Percentiles rank a stretch among this genome's conserved stretches.
These are phyloP conservation scores for Listrodromus nycthemerus DNA, from an alignment of 2,888 invertebrate genomes.

Conservation along the genomic window DNA sequence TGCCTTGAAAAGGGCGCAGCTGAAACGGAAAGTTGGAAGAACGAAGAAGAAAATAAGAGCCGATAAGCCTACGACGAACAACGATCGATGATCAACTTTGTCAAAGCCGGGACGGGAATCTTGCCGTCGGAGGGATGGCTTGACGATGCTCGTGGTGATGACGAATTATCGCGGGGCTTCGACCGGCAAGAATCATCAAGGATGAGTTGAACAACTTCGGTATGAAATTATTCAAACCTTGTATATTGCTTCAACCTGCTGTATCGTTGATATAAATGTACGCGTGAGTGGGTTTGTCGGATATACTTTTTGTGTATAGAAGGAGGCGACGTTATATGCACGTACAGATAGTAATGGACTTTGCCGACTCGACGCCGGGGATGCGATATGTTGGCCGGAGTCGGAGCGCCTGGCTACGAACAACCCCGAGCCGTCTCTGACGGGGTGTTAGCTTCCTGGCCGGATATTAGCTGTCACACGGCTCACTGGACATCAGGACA, in stretches of 20 bases:
- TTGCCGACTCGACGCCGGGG: constrained; percentile 77
- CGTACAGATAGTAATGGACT: constrained; percentile 73
- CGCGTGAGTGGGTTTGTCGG: background rate
- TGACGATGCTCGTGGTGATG: constrained; percentile 29
- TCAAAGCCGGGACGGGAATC: constrained; percentile 28
- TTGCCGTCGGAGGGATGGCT: constrained; percentile 7
- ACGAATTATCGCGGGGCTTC: constrained; percentile 57
- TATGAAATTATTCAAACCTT: constrained; percentile 67
- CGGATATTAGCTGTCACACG: constrained; percentile 84
- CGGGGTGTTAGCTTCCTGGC: constrained; percentile 83
- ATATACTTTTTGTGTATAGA: background rate
- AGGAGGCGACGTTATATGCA: constrained; percentile 22
- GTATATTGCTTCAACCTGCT: constrained; percentile 11
- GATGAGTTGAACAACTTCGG: constrained; percentile 65
- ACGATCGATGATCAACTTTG: constrained; percentile 51
- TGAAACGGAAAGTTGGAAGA: background rate
- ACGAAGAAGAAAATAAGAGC: constrained; percentile 3
- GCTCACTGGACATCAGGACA: constrained; percentile 82
- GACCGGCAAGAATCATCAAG: constrained; percentile 37
- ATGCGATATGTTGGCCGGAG: constrained; percentile 76
- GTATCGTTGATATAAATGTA: constrained; percentile 1
- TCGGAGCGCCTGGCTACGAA: constrained; percentile 61
- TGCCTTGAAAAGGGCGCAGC: background rate
- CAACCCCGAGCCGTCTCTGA: constrained; percentile 61
- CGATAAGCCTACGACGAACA: constrained; percentile 12